phyloP scores from a whole-genome alignment of 2,888 invertebrate genomes.

The Drosophila neonasuta region DNA sequence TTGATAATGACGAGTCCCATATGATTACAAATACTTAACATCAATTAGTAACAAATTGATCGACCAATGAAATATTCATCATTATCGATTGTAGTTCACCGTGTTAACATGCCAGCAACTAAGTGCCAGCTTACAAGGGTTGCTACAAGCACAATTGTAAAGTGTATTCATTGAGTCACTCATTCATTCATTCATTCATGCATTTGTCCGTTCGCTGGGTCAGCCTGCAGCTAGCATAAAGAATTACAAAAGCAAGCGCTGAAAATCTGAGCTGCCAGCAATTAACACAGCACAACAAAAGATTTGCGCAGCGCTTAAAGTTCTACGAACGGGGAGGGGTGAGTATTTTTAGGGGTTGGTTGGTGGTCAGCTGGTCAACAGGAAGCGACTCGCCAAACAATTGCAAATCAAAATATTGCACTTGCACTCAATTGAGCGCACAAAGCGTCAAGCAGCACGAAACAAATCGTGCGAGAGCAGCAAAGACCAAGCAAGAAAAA shows the following conservation, averaged over 20 bases:
- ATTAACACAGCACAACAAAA: constrained; percentile 48
- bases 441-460: constrained; percentile 49
- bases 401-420: constrained; percentile 73
- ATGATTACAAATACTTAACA: not conserved
- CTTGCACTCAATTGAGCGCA: constrained; percentile 68
- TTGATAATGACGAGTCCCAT: not conserved
- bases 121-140: constrained; percentile 1
- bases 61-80: not conserved
- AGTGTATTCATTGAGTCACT: constrained; percentile 9
- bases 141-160: not conserved
- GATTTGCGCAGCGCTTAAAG: not conserved
- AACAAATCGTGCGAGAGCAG: constrained; percentile 65
- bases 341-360: constrained; percentile 3
- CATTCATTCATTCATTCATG: constrained; percentile 2
- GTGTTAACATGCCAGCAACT: no score
- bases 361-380: constrained; percentile 20
- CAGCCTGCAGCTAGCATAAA: constrained; percentile 26
- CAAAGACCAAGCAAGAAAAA: constrained; percentile 26
- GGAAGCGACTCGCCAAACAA: constrained; percentile 58
- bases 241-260: constrained; percentile 27
- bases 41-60: not conserved
- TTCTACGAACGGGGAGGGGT: not conserved
- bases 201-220: constrained; percentile 2
- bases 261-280: constrained; percentile 39
- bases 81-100: not conserved